phyloP scores from a whole-genome alignment of 1,140 invertebrate species.

The Camponotus pennsylvanicus region DNA sequence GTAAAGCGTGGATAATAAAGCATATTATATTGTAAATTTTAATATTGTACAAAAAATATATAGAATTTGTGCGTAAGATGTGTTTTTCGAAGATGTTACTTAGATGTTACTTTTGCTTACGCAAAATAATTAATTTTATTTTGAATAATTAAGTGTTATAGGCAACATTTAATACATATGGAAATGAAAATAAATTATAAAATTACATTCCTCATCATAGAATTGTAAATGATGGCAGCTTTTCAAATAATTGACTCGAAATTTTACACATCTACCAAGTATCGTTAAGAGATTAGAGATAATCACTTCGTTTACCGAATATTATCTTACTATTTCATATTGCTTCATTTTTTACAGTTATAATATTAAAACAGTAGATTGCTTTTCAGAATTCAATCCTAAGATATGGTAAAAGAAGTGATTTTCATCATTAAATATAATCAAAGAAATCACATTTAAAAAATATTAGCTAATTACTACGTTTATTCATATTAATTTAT shows the following conservation, averaged over 20 bases:
- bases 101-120: not conserved
- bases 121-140: constrained; percentile 8
- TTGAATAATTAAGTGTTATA: not conserved
- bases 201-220: not conserved
- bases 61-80: not conserved
- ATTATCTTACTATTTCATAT: not conserved
- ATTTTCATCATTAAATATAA: constrained; percentile 2
- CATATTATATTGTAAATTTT: not conserved
- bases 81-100: not conserved
- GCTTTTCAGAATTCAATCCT: not conserved
- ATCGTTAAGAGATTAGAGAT: constrained; percentile 38
- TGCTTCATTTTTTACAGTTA: not conserved
- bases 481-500: not conserved
- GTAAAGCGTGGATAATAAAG: too few species aligned
- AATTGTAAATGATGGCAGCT: constrained; percentile 10
- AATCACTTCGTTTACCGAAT: constrained; percentile 5
- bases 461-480: not conserved
- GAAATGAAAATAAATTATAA: constrained; percentile 13
- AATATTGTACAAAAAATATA: not conserved
- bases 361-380: constrained; percentile 34
- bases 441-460: not conserved
- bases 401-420: constrained; percentile 29
- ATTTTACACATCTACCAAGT: constrained; percentile 28
- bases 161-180: not conserved
- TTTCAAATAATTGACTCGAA: constrained; percentile 43